These are phyloP conservation scores for Cisticola juncidis DNA, from an alignment of 2,113 vertebrate species.

Conservation along the genomic window DNA sequence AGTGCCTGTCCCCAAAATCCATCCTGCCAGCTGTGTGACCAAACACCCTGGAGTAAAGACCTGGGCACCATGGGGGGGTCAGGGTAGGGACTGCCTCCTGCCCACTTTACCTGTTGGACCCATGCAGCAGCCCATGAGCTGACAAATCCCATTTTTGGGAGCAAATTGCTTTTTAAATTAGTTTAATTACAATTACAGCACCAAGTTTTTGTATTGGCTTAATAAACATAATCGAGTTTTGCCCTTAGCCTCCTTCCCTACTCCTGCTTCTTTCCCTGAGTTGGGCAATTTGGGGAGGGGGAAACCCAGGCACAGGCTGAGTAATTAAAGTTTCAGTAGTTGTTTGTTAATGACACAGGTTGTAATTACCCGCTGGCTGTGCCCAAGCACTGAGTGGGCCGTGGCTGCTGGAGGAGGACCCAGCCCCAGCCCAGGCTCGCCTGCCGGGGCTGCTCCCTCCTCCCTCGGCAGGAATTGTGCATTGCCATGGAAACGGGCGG, in stretches of 20 bases:
- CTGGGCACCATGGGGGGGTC: neutral
- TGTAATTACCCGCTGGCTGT: constrained; percentile 48
- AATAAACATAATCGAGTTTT: constrained; percentile 67
- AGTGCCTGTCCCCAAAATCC: too few species aligned
- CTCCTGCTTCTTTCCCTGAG: neutral
- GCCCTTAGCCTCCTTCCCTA: constrained; percentile 18
- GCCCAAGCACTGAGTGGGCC: neutral
- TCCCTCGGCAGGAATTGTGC: neutral
- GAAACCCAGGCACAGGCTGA: neutral
- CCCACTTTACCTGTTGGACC: neutral
- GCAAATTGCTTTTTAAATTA: constrained; percentile 76
- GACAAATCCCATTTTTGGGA: constrained; percentile 59
- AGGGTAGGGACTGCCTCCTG: neutral
- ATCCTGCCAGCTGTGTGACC: neutral
- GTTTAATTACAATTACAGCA: constrained; percentile 70
- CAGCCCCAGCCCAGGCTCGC: neutral
- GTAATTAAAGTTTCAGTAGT: constrained; percentile 51
- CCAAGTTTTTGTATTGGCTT: constrained; percentile 59
- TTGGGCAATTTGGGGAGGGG: neutral
- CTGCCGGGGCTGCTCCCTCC: neutral
- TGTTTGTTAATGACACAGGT: neutral
- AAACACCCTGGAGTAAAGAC: neutral
- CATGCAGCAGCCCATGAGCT: constrained; percentile 24
- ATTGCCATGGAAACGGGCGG: neutral
- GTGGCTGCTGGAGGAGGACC: neutral